Conservation (phyloP, 2,113 vertebrate species). For the Nothocercus nigrocapillus region DNA sequence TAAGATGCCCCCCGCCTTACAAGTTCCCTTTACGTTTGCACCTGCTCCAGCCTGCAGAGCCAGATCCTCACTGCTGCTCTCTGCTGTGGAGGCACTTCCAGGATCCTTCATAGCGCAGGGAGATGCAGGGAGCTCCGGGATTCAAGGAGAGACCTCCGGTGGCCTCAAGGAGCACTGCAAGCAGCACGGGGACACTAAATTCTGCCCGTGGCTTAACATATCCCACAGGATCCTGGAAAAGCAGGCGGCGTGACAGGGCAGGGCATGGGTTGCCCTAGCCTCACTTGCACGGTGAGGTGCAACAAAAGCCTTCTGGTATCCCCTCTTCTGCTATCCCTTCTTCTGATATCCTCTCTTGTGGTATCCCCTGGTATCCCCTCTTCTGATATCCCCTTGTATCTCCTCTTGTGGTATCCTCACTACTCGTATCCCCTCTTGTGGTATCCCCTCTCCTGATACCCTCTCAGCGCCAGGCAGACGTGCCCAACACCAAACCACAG, state of each 20-base stretch:
- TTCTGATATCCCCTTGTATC: too few species aligned
- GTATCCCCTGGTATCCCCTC: too few species aligned
- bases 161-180: neutral
- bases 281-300: neutral
- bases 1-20: neutral
- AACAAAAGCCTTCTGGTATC: too few species aligned
- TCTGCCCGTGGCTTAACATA: rapidly evolving
- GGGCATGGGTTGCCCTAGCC: too few species aligned
- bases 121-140: neutral
- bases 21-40: neutral
- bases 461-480: neutral
- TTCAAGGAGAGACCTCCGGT: neutral
- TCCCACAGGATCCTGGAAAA: neutral
- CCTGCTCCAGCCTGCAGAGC: too few species aligned
- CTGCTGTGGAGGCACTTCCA: neutral
- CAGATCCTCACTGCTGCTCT: neutral
- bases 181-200: neutral
- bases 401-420: too few species aligned
- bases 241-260: rapidly evolving
- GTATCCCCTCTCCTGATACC: too few species aligned
- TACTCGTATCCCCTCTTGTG: too few species aligned
- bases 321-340: too few species aligned
- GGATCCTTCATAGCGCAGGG: rapidly evolving
- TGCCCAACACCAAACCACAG: rapidly evolving
- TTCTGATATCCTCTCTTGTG: too few species aligned